A percentile compares a stretch with the other conserved stretches of the same genome.
These are phyloP conservation scores for Microcebus ravelobensis DNA, from an alignment of 2,113 vertebrate species.

Conservation along the genomic window DNA sequence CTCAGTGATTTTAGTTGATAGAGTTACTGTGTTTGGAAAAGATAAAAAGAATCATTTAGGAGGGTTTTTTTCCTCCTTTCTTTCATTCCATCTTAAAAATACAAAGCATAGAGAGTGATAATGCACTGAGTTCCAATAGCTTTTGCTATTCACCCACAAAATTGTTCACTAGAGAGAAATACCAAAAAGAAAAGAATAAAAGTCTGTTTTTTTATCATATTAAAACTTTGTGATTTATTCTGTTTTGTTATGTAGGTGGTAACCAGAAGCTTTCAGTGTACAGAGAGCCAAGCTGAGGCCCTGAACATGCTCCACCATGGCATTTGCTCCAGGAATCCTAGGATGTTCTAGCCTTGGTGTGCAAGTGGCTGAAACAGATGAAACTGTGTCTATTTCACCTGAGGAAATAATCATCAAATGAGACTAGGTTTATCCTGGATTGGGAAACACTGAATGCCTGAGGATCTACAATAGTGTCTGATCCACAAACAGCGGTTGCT, in stretches of 20 bases:
- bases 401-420: not conserved
- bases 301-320: not conserved
- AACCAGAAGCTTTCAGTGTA: not conserved
- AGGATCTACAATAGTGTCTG: not conserved
- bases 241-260: not conserved
- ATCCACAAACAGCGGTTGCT: not conserved
- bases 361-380: not conserved
- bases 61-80: not conserved
- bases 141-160: constrained; percentile 28
- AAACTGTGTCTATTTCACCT: not conserved
- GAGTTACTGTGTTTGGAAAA: constrained; percentile 45
- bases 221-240: not conserved
- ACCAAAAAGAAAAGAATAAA: not conserved
- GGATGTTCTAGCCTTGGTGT: not conserved
- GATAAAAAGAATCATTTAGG: constrained; percentile 34
- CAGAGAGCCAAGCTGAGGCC: not conserved
- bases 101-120: not conserved
- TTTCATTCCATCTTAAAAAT: constrained; percentile 45
- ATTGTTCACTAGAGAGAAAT: constrained; percentile 38
- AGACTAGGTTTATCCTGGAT: not conserved
- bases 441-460: not conserved
- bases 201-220: not conserved
- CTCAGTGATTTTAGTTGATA: constrained; percentile 30
- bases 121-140: not conserved
- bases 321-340: not conserved